A percentile compares a stretch with the other conserved stretches of the same genome.
Evolutionary conservation across 2,797 vertebrate genomes (phyloP).

Genomic region (Sebastes hubbsi): DNA sequence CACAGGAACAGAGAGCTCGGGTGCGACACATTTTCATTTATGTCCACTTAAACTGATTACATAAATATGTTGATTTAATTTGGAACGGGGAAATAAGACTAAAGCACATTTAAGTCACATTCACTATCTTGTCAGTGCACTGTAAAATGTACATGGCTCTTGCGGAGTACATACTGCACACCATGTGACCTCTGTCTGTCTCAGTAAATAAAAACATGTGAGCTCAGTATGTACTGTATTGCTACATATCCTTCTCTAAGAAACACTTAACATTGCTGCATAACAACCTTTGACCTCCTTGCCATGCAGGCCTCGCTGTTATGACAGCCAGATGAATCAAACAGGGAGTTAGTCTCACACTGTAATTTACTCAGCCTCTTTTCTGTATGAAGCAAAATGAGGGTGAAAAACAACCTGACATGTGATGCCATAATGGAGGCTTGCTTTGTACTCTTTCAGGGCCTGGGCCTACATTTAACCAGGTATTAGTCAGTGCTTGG

Average conservation of each 20-base stretch:
- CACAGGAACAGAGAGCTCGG: neutral
- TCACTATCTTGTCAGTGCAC: slow-evolving; percentile 49
- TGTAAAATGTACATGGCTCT: slow-evolving; percentile 16
- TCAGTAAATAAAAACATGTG: slow-evolving; percentile 1
- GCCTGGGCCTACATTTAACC: slow-evolving; percentile 24
- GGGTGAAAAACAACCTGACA: slow-evolving; percentile 46
- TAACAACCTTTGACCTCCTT: slow-evolving; percentile 34
- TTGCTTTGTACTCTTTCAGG: slow-evolving; percentile 38
- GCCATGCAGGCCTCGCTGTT: neutral
- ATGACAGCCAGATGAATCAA: slow-evolving; percentile 22
- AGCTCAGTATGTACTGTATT: neutral
- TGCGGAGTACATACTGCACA: neutral
- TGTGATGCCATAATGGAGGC: slow-evolving; percentile 49
- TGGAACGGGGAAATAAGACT: neutral
- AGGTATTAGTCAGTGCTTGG: slow-evolving; percentile 41
- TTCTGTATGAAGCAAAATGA: slow-evolving; percentile 43
- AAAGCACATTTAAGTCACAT: neutral
- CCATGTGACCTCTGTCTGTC: slow-evolving; percentile 16
- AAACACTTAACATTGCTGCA: neutral
- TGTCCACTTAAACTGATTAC: neutral
- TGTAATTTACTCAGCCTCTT: slow-evolving; percentile 57
- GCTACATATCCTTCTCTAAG: slow-evolving; percentile 3
- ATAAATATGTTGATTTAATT: neutral
- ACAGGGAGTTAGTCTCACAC: neutral
- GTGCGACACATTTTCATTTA: neutral